Base-by-base conservation (phyloP, 2,797 vertebrate genomes). In the Adrianichthys oophorus region DNA sequence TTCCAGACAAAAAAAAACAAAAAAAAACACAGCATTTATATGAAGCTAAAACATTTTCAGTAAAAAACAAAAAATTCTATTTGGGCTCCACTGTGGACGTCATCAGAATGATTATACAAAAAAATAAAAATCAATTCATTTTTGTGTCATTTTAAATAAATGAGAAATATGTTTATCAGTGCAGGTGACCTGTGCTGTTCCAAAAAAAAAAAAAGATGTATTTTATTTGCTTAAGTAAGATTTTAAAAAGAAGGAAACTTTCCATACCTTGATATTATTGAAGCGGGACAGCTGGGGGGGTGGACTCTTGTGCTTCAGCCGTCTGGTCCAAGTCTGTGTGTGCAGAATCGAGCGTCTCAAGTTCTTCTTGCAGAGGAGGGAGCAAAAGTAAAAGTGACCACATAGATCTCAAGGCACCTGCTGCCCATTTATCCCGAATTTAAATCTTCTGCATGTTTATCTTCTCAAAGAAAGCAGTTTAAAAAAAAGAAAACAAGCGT, bases 321-420 rank as follows among this genome's bases (percentile, higher is more conserved):
- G 69, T 83, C 53, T 78, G 70, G 78, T 87, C 84, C 75, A 85
- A 87, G 83, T 85, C 75, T 69, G 43, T 79, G 77, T 78, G 78
- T 64, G 76, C 52, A 29, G 76, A 86, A 74, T 85, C 86, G 83
- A 87, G 85, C 46, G 50, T 67, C 64, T 80, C 68, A 57, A 81
- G 84, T 85, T 58, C 86, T 92, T 82, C 78, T 85, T 83, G 85
- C 74, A 90, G 87, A 94, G 95, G 95, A 95, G 95, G 95, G 93
- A 95, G 90, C 92, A 89, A 67, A 82, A 80, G 82, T 87, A 86
- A 87, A 82, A 86, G 54, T 82, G 85, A 88, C 89, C 85, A 74
- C 78, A 77, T 72, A 86, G 83, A 85, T 84, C 84, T 78, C 65
- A 91, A 82, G 80, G 87, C 44, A 83, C 85, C 79, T 73, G 76